These are phyloP conservation scores for Calycopis cecrops DNA, from an alignment of 1,140 invertebrate genomes.

Conservation along the genomic window DNA sequence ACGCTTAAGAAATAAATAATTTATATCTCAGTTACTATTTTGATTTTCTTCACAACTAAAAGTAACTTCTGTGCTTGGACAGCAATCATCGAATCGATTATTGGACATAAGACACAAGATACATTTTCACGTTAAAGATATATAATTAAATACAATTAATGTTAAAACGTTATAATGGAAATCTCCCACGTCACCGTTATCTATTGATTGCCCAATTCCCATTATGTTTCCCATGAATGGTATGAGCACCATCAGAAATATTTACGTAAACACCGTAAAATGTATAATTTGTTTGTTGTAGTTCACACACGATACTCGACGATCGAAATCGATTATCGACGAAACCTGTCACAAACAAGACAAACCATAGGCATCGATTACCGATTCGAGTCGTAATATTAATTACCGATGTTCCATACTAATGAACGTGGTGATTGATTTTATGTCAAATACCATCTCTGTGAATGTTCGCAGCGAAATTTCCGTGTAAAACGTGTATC, in stretches of 20 bases:
- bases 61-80: too few species aligned
- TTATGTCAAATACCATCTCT: constrained; percentile 15
- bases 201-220: constrained; percentile 31
- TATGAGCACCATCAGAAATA: constrained; percentile 17
- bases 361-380: constrained; percentile 1
- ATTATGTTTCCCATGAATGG: constrained; percentile 31
- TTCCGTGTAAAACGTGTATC: background rate
- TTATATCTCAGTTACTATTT: too few species aligned
- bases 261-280: constrained; percentile 28
- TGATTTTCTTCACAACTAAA: too few species aligned
- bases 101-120: too few species aligned
- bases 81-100: too few species aligned
- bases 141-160: too few species aligned
- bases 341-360: constrained; percentile 16
- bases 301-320: constrained; percentile 24
- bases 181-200: constrained; percentile 30
- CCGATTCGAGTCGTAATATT: constrained; percentile 8
- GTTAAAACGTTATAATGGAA: constrained; percentile 14
- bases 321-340: constrained; percentile 12
- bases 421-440: constrained; percentile 16
- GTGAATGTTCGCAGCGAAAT: constrained; percentile 1
- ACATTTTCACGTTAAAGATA: too few species aligned
- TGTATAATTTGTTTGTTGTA: constrained; percentile 29
- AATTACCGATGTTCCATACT: constrained; percentile 12
- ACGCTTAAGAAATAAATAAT: too few species aligned